phyloP scores from a whole-genome alignment of 53 echinoderm and acorn worm genomes.

The Astropecten irregularis region DNA sequence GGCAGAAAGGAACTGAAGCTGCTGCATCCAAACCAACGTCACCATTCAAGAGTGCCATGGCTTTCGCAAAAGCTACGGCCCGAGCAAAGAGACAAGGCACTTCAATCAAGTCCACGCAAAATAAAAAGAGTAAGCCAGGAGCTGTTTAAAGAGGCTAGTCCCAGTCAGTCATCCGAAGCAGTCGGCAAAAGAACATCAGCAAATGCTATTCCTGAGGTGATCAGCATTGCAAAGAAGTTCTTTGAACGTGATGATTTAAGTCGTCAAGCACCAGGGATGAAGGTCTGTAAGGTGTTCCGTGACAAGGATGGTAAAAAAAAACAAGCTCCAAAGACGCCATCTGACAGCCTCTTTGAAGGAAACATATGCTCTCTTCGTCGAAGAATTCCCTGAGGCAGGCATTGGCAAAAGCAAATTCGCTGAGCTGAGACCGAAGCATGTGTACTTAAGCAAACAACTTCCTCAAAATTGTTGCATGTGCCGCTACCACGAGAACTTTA shows the following conservation, averaged over 20 bases:
- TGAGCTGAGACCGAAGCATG: conserved; percentile 54
- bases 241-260: conserved; percentile 34
- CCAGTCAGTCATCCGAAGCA: neutral
- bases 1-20: neutral
- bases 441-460: conserved; percentile 42
- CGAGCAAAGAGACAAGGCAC: conserved; percentile 39
- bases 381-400: conserved; percentile 28
- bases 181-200: conserved; percentile 5
- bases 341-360: conserved; percentile 2
- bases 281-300: neutral
- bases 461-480: conserved; percentile 62
- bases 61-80: conserved; percentile 43
- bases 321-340: conserved; percentile 32
- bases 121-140: neutral
- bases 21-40: neutral
- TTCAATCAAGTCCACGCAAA: conserved; percentile 17
- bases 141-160: neutral
- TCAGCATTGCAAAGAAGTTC: neutral
- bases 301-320: conserved; percentile 17
- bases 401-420: conserved; percentile 59
- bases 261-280: conserved; percentile 38
- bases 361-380: conserved; percentile 38
- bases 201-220: neutral
- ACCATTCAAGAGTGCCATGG: conserved; percentile 23
- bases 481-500: conserved; percentile 53